Percentiles rank a stretch among this genome's conserved stretches.
Evolutionary conservation across 2,797 vertebrate genomes (phyloP).

Genomic region (Hemitrygon akajei): DNA sequence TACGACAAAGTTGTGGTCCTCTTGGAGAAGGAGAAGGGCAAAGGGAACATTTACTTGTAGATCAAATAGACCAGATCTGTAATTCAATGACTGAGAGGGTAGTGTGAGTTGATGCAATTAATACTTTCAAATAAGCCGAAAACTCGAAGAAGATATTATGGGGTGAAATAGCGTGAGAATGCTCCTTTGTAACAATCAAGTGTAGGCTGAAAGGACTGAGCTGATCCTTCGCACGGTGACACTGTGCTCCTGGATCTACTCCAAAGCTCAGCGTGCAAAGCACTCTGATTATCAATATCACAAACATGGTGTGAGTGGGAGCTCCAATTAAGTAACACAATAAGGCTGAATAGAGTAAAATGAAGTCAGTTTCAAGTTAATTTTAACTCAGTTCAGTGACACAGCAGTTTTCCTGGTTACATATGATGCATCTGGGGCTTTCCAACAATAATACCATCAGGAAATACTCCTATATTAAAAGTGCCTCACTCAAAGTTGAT

Average conservation of each 20-base stretch:
- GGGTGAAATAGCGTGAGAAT: no score
- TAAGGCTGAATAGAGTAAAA: background rate
- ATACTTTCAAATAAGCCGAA: no score
- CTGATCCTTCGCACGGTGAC: no score
- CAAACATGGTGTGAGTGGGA: background rate
- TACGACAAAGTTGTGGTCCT: no score
- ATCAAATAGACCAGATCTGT: no score
- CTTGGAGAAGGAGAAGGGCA: no score
- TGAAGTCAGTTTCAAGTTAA: background rate
- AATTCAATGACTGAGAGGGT: no score
- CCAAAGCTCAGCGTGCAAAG: background rate
- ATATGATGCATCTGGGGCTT: background rate
- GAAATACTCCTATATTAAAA: background rate
- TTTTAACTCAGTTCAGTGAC: background rate
- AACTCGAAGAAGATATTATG: no score
- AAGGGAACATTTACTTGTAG: no score
- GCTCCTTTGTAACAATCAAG: no score
- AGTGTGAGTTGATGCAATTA: no score
- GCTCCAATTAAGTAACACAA: background rate
- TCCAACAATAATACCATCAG: background rate
- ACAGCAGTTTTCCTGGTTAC: background rate
- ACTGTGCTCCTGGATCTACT: background rate
- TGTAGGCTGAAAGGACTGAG: no score
- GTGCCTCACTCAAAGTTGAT: background rate
- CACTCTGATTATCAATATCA: background rate